phyloP scores from a whole-genome alignment of 2,797 vertebrate species.

The Gallinago nigripennis region DNA sequence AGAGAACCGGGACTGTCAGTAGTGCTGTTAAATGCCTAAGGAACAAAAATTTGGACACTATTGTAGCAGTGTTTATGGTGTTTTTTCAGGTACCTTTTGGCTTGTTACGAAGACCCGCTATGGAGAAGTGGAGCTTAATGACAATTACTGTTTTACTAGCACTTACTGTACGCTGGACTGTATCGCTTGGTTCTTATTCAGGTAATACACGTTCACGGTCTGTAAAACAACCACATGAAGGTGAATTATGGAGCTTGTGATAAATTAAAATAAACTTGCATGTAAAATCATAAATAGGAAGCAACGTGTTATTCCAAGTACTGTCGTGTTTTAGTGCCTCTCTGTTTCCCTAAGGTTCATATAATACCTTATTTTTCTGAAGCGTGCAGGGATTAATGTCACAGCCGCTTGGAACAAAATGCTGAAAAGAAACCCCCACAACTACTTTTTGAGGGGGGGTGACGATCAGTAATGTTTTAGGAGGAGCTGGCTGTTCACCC shows the following conservation, averaged over 20 bases:
- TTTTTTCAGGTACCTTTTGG: not conserved
- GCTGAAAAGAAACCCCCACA: not conserved
- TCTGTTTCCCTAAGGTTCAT: rapidly evolving
- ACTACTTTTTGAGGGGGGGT: not conserved
- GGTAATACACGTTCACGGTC: slow-evolving; percentile 74
- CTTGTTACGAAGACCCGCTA: slow-evolving; percentile 46
- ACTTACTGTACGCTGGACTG: slow-evolving; percentile 88
- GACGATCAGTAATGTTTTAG: not conserved
- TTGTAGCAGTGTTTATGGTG: not conserved
- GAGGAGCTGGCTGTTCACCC: not conserved
- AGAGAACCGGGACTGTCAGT: not conserved
- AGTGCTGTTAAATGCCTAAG: not conserved
- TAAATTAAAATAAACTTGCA: not conserved
- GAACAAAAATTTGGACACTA: not conserved
- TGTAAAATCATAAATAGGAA: not conserved
- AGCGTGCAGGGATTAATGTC: not conserved
- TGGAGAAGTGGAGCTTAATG: slow-evolving; percentile 87
- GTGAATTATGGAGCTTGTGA: not conserved
- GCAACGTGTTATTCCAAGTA: not conserved
- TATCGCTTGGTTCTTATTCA: slow-evolving; percentile 94
- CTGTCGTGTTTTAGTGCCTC: not conserved
- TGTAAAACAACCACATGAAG: not conserved
- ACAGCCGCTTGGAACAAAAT: not conserved
- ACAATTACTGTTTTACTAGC: slow-evolving; percentile 82
- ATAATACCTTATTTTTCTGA: not conserved